phyloP scores from a whole-genome alignment of 2,888 invertebrate species.

The Crioceris asparagi region DNA sequence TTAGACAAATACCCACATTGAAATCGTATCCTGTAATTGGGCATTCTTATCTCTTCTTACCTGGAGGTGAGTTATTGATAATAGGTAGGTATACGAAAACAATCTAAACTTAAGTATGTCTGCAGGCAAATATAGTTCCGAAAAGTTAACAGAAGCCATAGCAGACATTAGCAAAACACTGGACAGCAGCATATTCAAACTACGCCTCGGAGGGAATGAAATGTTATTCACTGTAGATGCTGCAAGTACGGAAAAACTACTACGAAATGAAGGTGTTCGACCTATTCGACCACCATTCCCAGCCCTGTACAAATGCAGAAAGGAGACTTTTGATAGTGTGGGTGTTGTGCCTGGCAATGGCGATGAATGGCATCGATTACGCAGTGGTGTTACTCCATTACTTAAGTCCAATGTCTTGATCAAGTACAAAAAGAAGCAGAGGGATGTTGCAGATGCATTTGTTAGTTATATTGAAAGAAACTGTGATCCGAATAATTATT shows the following conservation, averaged over 20 bases:
- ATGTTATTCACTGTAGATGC: constrained; percentile 41
- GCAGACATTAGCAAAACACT: constrained; percentile 35
- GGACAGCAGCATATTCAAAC: constrained; percentile 41
- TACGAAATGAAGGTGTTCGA: constrained; percentile 40
- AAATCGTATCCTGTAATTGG: constrained; percentile 31
- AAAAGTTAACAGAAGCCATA: constrained; percentile 38
- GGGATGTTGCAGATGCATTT: constrained; percentile 38
- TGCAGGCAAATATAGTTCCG: constrained; percentile 33
- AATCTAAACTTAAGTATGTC: background rate
- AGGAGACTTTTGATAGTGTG: constrained; percentile 37
- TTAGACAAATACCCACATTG: constrained; percentile 25
- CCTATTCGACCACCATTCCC: constrained; percentile 44
- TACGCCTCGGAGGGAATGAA: constrained; percentile 37
- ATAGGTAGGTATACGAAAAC: constrained; percentile 6
- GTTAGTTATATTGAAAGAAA: constrained; percentile 33
- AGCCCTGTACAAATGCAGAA: constrained; percentile 41
- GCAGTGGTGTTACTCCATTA: constrained; percentile 42
- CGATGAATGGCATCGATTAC: constrained; percentile 45
- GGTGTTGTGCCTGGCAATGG: constrained; percentile 50
- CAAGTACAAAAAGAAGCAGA: constrained; percentile 35
- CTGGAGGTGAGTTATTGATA: constrained; percentile 28
- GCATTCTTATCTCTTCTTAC: constrained; percentile 33
- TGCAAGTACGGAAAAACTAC: constrained; percentile 40
- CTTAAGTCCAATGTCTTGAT: constrained; percentile 38
- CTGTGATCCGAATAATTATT: constrained; percentile 23